Conservation (phyloP, 2,113 vertebrate genomes). For the Archilochus colubris region DNA sequence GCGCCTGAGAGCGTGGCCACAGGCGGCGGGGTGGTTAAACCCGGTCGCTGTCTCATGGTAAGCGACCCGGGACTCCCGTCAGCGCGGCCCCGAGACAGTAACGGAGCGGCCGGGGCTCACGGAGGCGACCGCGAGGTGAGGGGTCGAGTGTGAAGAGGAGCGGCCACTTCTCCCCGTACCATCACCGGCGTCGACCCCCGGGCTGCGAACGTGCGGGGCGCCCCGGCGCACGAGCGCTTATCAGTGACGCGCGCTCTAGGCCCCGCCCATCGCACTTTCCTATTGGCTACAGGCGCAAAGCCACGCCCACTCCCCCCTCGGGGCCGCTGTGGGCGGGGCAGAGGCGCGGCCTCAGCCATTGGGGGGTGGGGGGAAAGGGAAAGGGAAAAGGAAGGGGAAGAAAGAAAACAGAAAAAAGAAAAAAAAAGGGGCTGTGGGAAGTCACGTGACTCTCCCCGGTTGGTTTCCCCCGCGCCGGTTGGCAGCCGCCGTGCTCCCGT, state of each 20-base stretch:
- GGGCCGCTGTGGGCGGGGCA: rapidly evolving
- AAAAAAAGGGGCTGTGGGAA: rapidly evolving
- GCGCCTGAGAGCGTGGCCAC: rapidly evolving
- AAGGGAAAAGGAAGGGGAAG: no score
- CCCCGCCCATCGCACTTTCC: not conserved
- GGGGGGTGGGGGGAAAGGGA: no score
- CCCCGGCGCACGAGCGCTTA: not conserved
- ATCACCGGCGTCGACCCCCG: no score
- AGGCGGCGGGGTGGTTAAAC: rapidly evolving
- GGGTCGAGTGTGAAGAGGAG: no score
- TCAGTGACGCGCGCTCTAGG: not conserved
- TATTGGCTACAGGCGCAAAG: rapidly evolving
- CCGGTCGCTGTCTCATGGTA: rapidly evolving
- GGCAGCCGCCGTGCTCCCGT: no score
- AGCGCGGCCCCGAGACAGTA: rapidly evolving
- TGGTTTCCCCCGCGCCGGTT: not conserved
- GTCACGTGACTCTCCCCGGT: not conserved
- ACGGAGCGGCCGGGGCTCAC: rapidly evolving
- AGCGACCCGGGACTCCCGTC: rapidly evolving
- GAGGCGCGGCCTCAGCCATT: rapidly evolving
- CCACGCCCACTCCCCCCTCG: not conserved
- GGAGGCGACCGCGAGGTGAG: rapidly evolving
- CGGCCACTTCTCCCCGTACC: no score
- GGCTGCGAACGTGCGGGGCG: rapidly evolving
- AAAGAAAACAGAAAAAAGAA: no score